Conservation (phyloP, 1,140 invertebrate genomes). For the Drosophila chauvacae region DNA sequence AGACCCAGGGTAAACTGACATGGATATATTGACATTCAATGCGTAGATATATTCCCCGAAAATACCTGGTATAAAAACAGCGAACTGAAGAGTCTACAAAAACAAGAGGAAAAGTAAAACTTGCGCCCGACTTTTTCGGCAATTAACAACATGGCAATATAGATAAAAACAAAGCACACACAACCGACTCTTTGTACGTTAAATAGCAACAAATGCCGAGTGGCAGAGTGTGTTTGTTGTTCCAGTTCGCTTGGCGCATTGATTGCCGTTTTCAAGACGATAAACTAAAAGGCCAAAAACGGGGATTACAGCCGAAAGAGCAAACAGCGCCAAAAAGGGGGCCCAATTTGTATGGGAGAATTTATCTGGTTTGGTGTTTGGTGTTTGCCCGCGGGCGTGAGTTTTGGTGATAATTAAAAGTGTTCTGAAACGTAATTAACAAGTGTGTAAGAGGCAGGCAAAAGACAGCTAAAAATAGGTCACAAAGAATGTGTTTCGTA, state of each 20-base stretch:
- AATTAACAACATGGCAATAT: constrained; percentile 71
- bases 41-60: background rate
- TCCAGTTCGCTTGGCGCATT: constrained; percentile 67
- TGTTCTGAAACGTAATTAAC: constrained; percentile 64
- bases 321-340: constrained; percentile 21
- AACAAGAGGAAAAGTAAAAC: constrained; percentile 33
- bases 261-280: constrained; percentile 62
- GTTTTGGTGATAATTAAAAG: constrained; percentile 65
- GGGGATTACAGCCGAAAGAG: constrained; percentile 31
- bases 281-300: constrained; percentile 42
- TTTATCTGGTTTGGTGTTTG: constrained; percentile 18
- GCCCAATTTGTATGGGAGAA: constrained; percentile 12
- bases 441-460: constrained; percentile 16
- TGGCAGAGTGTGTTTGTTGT: constrained; percentile 40
- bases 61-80: constrained; percentile 9
- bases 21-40: constrained; percentile 1
- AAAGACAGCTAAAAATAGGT: constrained; percentile 1
- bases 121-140: constrained; percentile 65
- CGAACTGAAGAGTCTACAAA: constrained; percentile 1
- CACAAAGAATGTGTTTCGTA: background rate
- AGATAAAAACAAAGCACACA: constrained; percentile 52
- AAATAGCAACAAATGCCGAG: constrained; percentile 37
- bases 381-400: constrained; percentile 13
- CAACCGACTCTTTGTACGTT: background rate
- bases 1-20: background rate